Evolutionary conservation across 2,113 vertebrate genomes (phyloP), one percentile per base, ranked within the genome.

Genomic region (Chamaea fasciata): DNA sequence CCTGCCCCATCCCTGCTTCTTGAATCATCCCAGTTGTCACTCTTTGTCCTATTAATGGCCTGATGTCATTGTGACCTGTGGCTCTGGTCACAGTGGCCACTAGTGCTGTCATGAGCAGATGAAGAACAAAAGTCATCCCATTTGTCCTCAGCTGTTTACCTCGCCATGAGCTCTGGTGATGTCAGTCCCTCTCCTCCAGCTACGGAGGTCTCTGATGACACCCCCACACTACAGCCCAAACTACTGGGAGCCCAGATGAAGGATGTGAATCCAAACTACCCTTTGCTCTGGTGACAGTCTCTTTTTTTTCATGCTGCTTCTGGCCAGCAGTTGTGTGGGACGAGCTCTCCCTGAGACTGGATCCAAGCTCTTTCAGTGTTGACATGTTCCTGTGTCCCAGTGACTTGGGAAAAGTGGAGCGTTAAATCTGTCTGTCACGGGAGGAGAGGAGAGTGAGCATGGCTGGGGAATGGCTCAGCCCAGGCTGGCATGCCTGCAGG

Each of bases 41-140:
- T 52, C 44, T 76, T 52, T 56, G 87, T 84, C 69, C 92, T 47
- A 3, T 78, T 89, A 92, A 77, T 1, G 7, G 86, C 44, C 86
- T 97, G 95, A 95, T 91, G 91, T 96, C 95, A 95, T 82, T 3
- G 2, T 87, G 95, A 94, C 89, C 83, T 30, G 73, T 89, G 90
- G 44, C 87, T 83, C 78, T 74, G 74, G 80, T 60, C 35, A 13
- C 50, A 67, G 83, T 76, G 83, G 71, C 68, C 80, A 26, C 64
- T 33, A 28, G 56, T 87, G 80, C 93, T 63, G 35, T 82, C 83
- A 78, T 31, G 64, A 41, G 22, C 17, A 75, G 68, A 37, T 15
- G 88, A 82, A 73, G 79, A 86, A 23, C 19, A 44, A 3, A 60
- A 86, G 67, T 44, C 42, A 55, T 46, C 44, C 59, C 30, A 2